These are phyloP conservation scores for Stenchaetothrips biformis DNA, from an alignment of 2,888 invertebrate species.

Conservation along the genomic window DNA sequence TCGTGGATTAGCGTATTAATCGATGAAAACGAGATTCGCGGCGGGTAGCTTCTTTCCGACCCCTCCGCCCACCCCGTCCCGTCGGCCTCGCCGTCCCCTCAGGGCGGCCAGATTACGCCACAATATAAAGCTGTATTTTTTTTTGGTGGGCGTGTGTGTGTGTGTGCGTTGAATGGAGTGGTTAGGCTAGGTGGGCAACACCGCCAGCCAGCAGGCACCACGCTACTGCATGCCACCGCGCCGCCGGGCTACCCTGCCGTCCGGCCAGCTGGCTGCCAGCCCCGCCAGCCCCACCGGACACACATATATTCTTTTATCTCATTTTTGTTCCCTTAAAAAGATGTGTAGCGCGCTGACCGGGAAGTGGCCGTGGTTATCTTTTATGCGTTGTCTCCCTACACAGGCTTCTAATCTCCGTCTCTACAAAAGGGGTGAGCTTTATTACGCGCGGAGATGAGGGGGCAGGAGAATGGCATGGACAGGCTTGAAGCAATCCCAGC, in stretches of 20 bases:
- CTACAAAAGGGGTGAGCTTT: background rate
- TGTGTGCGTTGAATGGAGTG: slow-evolving; percentile 4
- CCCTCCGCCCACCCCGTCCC: background rate
- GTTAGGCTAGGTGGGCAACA: background rate
- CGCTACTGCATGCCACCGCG: background rate
- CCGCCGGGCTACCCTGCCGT: too few relatives aligned
- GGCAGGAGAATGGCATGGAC: background rate
- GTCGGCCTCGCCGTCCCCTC: background rate
- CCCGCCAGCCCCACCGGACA: background rate
- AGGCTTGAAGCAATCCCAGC: background rate
- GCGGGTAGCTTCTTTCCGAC: background rate
- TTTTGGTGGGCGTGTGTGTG: background rate
- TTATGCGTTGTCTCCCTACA: slow-evolving; percentile 20
- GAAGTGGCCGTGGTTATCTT: slow-evolving; percentile 11
- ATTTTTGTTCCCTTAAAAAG: slow-evolving; percentile 16
- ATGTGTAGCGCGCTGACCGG: slow-evolving; percentile 12
- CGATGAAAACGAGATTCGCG: background rate
- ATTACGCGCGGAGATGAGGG: background rate
- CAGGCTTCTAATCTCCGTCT: slow-evolving; percentile 7
- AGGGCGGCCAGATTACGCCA: slow-evolving; percentile 11
- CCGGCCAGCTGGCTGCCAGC: too few relatives aligned
- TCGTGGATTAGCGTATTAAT: background rate
- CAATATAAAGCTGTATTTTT: slow-evolving; percentile 14
- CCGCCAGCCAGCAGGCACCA: background rate
- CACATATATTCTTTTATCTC: slow-evolving; percentile 5